Conservation (phyloP, 2,888 invertebrate species). For the Poecilus cupreus region DNA sequence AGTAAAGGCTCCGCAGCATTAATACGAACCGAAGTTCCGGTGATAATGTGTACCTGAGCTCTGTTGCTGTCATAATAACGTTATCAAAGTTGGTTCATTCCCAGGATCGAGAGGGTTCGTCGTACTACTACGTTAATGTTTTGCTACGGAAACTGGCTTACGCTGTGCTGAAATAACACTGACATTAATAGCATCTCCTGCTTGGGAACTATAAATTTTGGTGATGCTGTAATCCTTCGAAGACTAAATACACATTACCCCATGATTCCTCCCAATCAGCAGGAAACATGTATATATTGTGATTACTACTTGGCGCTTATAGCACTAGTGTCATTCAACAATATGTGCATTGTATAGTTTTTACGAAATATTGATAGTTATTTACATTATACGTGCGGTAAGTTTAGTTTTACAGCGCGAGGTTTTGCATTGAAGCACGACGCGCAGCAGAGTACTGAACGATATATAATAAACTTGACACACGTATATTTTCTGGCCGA, state of each 20-base stretch:
- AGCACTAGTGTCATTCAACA: too few relatives aligned
- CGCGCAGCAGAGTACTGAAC: too few relatives aligned
- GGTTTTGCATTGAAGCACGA: too few relatives aligned
- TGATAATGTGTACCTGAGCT: constrained; percentile 55
- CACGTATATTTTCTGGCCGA: too few relatives aligned
- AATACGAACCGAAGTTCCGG: constrained; percentile 55
- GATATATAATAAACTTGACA: too few relatives aligned
- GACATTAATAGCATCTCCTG: constrained; percentile 28
- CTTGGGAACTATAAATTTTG: constrained; percentile 1
- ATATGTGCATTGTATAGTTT: too few relatives aligned
- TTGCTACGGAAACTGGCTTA: constrained; percentile 7
- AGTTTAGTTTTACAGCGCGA: too few relatives aligned
- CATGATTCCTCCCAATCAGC: background rate
- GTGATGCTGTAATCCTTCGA: background rate
- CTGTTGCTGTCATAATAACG: constrained; percentile 57
- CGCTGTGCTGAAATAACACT: constrained; percentile 32
- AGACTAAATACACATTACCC: constrained; percentile 1
- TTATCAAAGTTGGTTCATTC: constrained; percentile 57
- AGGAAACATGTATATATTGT: background rate
- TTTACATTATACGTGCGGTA: too few relatives aligned
- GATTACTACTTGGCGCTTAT: too few relatives aligned
- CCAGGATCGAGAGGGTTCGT: constrained; percentile 31
- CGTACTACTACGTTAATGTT: constrained; percentile 2
- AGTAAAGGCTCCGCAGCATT: constrained; percentile 52
- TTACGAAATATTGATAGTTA: too few relatives aligned